Conservation (phyloP, 2,113 vertebrate species). For the Lipophrys pholis region DNA sequence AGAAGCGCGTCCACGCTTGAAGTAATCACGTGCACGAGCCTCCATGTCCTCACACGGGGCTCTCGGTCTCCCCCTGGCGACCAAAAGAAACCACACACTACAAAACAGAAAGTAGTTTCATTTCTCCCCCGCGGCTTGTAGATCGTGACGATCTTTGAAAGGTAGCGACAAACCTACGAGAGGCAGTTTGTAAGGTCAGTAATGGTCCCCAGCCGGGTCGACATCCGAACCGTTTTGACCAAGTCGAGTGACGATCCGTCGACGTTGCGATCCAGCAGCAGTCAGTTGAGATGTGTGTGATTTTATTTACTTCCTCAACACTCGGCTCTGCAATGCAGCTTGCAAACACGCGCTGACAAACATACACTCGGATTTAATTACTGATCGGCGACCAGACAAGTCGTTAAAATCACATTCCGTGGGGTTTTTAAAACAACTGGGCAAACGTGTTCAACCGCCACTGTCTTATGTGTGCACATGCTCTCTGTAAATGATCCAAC, state of each 20-base stretch:
- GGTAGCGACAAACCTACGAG: slow-evolving; percentile 4
- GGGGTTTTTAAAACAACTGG: too few relatives aligned
- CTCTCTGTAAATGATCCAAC: too few relatives aligned
- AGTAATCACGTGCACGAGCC: too few relatives aligned
- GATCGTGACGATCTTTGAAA: slow-evolving; percentile 39
- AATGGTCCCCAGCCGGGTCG: neutral
- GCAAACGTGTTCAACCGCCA: too few relatives aligned
- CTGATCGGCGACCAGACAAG: too few relatives aligned
- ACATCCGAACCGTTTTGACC: neutral
- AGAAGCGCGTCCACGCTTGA: too few relatives aligned
- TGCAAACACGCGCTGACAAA: neutral
- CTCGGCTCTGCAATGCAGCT: slow-evolving; percentile 32
- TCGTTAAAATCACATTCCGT: too few relatives aligned
- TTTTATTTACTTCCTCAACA: slow-evolving; percentile 73
- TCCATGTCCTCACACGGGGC: too few relatives aligned
- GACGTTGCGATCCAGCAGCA: slow-evolving; percentile 1
- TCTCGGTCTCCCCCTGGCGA: slow-evolving; percentile 49
- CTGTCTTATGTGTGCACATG: too few relatives aligned
- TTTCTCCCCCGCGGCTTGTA: slow-evolving; percentile 54
- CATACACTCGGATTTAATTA: too few relatives aligned
- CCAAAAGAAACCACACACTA: neutral
- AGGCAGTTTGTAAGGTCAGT: slow-evolving; percentile 60
- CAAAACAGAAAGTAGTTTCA: slow-evolving; percentile 57
- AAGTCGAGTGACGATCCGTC: neutral
- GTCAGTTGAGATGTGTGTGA: slow-evolving; percentile 23